These are phyloP conservation scores for Poecile atricapillus DNA, from an alignment of 2,113 vertebrate genomes.

Conservation along the genomic window DNA sequence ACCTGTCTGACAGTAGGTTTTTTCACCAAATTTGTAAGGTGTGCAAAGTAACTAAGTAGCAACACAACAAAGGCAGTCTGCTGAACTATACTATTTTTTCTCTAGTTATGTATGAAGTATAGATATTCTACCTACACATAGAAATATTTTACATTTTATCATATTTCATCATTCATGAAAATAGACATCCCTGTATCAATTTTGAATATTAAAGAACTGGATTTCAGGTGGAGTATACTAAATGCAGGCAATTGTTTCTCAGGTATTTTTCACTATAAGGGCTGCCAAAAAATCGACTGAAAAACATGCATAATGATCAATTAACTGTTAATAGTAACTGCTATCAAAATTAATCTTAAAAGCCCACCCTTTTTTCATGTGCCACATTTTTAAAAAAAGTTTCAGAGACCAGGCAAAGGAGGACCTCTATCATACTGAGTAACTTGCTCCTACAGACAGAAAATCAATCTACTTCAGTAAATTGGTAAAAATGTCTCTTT, in stretches of 20 bases:
- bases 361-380: not conserved
- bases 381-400: not conserved
- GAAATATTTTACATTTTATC: not conserved
- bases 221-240: not conserved
- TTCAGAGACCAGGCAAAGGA: not conserved
- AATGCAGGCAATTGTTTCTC: not conserved
- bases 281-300: not conserved
- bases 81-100: not conserved
- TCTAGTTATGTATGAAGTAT: not conserved
- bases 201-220: not conserved
- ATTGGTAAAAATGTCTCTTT: not conserved
- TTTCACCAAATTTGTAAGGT: not conserved
- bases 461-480: not conserved
- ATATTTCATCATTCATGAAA: not conserved
- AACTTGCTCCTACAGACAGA: not conserved
- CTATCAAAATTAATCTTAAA: not conserved
- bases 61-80: not conserved
- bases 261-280: not conserved
- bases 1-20: not conserved
- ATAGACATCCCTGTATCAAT: not conserved
- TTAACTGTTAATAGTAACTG: not conserved
- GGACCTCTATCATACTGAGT: not conserved
- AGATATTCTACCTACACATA: not conserved
- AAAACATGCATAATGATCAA: not conserved
- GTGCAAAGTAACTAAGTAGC: not conserved